These are phyloP conservation scores for Prochilodus magdalenae DNA, from an alignment of 2,113 vertebrate genomes.

Conservation along the genomic window DNA sequence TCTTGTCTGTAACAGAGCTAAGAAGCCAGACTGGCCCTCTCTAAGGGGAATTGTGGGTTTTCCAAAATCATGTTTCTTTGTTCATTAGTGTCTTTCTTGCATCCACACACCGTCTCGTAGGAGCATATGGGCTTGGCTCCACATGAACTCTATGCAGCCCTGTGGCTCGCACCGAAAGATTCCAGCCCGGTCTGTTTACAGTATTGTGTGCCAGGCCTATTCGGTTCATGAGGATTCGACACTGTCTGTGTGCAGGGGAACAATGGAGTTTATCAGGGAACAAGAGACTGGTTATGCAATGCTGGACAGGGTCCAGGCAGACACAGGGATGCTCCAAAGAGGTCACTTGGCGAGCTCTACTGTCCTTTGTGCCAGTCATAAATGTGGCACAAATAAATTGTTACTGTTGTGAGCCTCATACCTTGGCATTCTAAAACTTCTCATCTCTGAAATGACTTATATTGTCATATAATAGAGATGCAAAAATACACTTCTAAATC, in stretches of 20 bases:
- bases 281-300: constrained; percentile 20
- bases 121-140: background rate
- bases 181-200: constrained; percentile 28
- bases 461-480: too few relatives aligned
- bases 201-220: background rate
- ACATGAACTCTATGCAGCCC: background rate
- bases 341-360: constrained; percentile 9
- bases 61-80: constrained; percentile 21
- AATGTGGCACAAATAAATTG: background rate
- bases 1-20: constrained; percentile 6
- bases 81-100: background rate
- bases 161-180: background rate
- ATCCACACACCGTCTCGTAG: background rate
- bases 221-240: background rate
- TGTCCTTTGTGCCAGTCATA: background rate
- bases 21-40: background rate
- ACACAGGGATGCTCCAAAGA: constrained; percentile 24
- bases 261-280: constrained; percentile 25
- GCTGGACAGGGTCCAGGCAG: constrained; percentile 6
- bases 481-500: too few relatives aligned
- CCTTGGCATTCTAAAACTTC: background rate
- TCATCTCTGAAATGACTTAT: background rate
- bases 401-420: background rate
- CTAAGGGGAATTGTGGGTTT: constrained; percentile 1
- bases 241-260: constrained; percentile 5